Evolutionary conservation across 2,888 invertebrate genomes (phyloP).

Genomic region (Drosophila conformis): DNA sequence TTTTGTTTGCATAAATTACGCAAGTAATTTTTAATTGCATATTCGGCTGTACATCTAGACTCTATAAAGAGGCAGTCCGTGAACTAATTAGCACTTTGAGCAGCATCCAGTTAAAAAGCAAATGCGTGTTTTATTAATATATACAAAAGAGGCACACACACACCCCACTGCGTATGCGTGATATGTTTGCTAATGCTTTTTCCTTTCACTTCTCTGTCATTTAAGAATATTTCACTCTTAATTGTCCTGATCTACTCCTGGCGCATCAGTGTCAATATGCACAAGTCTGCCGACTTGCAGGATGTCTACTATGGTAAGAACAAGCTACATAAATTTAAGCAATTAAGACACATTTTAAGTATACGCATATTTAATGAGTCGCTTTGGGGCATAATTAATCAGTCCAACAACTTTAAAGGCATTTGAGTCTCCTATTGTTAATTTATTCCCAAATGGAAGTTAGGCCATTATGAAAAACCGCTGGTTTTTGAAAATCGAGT

Average conservation of each 20-base stretch:
- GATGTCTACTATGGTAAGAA: conserved; percentile 91
- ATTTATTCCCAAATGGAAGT: no score
- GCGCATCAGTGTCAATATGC: conserved; percentile 90
- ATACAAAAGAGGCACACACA: not conserved
- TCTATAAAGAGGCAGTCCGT: not conserved
- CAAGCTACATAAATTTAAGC: conserved; percentile 20
- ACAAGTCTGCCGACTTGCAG: conserved; percentile 89
- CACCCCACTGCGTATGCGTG: conserved; percentile 51
- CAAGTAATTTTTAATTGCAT: conserved; percentile 2
- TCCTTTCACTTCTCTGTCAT: conserved; percentile 62
- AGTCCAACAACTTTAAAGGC: not conserved
- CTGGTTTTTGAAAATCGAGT: no score
- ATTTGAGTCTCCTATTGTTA: not conserved
- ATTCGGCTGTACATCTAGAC: conserved; percentile 16
- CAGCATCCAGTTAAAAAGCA: conserved; percentile 25
- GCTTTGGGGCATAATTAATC: conserved; percentile 35
- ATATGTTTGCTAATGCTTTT: conserved; percentile 24
- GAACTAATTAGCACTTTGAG: conserved; percentile 15
- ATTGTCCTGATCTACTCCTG: conserved; percentile 91
- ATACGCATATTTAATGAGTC: conserved; percentile 47
- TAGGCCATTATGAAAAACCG: no score
- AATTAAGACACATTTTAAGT: conserved; percentile 48
- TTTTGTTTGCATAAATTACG: conserved; percentile 28
- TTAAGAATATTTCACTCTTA: conserved; percentile 91
- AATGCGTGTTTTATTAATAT: conserved; percentile 18